Evolutionary conservation across 2,888 invertebrate genomes (phyloP).

Genomic region (Drosophila austrosaltans): DNA sequence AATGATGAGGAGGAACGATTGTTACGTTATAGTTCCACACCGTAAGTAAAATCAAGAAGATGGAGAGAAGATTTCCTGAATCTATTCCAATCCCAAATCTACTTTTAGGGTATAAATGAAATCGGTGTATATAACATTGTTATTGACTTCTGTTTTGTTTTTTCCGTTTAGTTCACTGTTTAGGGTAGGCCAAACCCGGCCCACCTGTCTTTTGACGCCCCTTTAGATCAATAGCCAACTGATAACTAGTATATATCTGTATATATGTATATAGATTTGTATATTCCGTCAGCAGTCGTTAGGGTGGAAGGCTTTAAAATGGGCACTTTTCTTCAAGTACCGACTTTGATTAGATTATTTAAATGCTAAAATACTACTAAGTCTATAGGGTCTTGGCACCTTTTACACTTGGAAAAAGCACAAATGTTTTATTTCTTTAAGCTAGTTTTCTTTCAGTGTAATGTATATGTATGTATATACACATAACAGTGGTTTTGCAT

Average conservation of each 20-base stretch:
- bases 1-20: slow-evolving; percentile 39
- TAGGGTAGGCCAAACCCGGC: slow-evolving; percentile 6
- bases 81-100: no score
- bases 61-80: no score
- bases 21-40: slow-evolving; percentile 57
- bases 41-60: slow-evolving; percentile 48
- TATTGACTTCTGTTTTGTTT: neutral
- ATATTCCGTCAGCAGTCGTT: slow-evolving; percentile 6
- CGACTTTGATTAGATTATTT: slow-evolving; percentile 14
- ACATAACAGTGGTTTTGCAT: no score
- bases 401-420: neutral
- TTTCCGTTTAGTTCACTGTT: neutral
- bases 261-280: no score
- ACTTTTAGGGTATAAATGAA: no score
- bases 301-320: neutral
- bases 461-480: no score
- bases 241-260: neutral
- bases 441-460: no score
- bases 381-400: neutral
- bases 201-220: neutral
- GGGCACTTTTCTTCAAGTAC: slow-evolving; percentile 5
- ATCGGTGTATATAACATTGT: neutral
- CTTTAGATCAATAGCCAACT: slow-evolving; percentile 7
- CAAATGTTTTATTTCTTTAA: no score
- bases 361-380: neutral